Evolutionary conservation across 2,113 vertebrate genomes (phyloP).

Genomic region (Platysternon megacephalum): DNA sequence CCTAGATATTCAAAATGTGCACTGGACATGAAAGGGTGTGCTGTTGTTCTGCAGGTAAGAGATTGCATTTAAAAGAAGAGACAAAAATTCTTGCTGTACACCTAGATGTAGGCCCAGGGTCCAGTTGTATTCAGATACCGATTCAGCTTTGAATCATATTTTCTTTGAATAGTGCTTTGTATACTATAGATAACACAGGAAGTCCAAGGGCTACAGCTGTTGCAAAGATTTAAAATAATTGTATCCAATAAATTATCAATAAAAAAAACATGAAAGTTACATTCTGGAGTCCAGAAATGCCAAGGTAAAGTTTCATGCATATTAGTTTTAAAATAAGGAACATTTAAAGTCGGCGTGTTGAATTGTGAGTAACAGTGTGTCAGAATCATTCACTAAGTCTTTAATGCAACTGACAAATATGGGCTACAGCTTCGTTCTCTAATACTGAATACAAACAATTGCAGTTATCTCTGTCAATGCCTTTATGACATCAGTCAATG

Average conservation of each 20-base stretch:
- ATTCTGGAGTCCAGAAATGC: not conserved
- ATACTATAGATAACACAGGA: not conserved
- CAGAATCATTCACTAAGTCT: not conserved
- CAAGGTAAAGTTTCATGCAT: accelerated
- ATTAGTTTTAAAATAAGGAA: not conserved
- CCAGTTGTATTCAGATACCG: not conserved
- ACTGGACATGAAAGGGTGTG: not conserved
- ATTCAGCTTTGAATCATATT: not conserved
- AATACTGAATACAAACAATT: not conserved
- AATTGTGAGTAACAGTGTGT: not conserved
- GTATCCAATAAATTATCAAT: not conserved
- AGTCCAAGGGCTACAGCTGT: not conserved
- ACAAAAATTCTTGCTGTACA: not conserved
- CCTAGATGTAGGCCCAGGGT: not conserved
- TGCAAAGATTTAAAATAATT: not conserved
- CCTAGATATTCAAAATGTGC: not conserved
- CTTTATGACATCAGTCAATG: not conserved
- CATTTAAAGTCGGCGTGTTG: not conserved
- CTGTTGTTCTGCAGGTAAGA: slow-evolving; percentile 70
- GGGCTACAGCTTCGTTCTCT: not conserved
- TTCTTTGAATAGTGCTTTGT: not conserved
- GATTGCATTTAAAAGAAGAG: not conserved
- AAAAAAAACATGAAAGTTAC: not conserved
- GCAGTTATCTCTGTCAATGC: not conserved
- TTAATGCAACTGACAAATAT: not conserved